A percentile compares a stretch with the other conserved stretches of the same genome.
Evolutionary conservation across 2,888 invertebrate genomes (phyloP).

Genomic region (Odontocolon sp.): DNA sequence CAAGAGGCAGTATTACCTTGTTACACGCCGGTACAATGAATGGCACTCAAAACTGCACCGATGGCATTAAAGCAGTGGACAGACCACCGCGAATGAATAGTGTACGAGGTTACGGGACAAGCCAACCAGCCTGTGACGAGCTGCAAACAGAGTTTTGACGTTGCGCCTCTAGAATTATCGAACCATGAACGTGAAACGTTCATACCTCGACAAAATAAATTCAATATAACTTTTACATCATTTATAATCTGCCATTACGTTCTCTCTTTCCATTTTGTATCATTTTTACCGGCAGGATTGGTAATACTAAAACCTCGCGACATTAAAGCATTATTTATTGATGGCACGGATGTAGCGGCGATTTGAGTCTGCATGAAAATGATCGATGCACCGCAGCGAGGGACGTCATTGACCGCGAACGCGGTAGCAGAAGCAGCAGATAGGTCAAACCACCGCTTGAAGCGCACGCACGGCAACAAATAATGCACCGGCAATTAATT

Average conservation of each 20-base stretch:
- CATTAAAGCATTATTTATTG: slow-evolving; percentile 33
- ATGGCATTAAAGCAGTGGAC: too few species aligned
- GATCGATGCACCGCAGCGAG: slow-evolving; percentile 40
- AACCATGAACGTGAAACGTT: too few species aligned
- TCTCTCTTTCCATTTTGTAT: background rate
- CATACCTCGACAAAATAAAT: too few species aligned
- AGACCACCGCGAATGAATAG: too few species aligned
- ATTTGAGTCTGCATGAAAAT: slow-evolving; percentile 29
- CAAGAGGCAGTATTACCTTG: too few species aligned
- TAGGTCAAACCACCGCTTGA: slow-evolving; percentile 16
- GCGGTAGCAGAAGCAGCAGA: slow-evolving; percentile 13
- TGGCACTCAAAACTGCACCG: too few species aligned
- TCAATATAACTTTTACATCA: too few species aligned
- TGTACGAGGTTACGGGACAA: too few species aligned
- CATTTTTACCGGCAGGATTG: background rate
- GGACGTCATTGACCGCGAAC: slow-evolving; percentile 50
- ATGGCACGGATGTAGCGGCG: slow-evolving; percentile 15
- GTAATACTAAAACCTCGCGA: slow-evolving; percentile 16
- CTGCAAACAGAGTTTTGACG: too few species aligned
- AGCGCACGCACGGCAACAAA: slow-evolving; percentile 65
- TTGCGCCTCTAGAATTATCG: too few species aligned
- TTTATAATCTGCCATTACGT: background rate
- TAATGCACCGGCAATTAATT: slow-evolving; percentile 71
- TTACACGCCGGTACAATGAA: too few species aligned
- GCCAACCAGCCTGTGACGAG: too few species aligned